Percentiles rank a stretch among this genome's conserved stretches.
These are phyloP conservation scores for Pimephales promelas DNA, from an alignment of 2,113 vertebrate species.

Conservation along the genomic window DNA sequence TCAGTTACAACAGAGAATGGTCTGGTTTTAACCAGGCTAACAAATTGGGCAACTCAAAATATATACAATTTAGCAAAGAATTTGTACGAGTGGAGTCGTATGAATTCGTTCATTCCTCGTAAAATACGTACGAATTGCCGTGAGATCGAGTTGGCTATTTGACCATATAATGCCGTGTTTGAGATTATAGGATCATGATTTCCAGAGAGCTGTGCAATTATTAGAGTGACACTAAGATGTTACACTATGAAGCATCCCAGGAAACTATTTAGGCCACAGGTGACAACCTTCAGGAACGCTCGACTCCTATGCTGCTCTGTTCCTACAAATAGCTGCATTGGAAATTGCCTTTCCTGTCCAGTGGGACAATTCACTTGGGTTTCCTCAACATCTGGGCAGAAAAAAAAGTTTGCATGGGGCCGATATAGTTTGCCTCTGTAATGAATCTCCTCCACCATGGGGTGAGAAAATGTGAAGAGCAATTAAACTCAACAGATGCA, in stretches of 20 bases:
- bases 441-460: conserved; percentile 50
- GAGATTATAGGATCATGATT: background rate
- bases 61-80: too few relatives aligned
- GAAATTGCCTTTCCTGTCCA: conserved; percentile 41
- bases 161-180: background rate
- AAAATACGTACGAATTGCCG: too few relatives aligned
- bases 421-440: conserved; percentile 44
- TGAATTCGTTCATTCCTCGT: too few relatives aligned
- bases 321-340: conserved; percentile 36
- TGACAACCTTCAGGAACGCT: background rate
- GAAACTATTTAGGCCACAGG: conserved; percentile 8
- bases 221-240: background rate
- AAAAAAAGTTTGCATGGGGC: conserved; percentile 12
- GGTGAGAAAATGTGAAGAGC: conserved; percentile 46
- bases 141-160: too few relatives aligned
- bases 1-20: too few relatives aligned
- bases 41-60: too few relatives aligned
- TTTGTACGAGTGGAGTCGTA: too few relatives aligned
- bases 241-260: background rate
- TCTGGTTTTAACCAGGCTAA: too few relatives aligned
- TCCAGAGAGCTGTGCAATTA: background rate
- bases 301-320: conserved; percentile 43
- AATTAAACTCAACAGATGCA: conserved; percentile 61
- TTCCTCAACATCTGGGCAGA: conserved; percentile 49
- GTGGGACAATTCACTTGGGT: conserved; percentile 42